Percentiles rank a stretch among this genome's conserved stretches.
phyloP scores from a whole-genome alignment of 1,140 invertebrate species.

The Cephus cinctus region DNA sequence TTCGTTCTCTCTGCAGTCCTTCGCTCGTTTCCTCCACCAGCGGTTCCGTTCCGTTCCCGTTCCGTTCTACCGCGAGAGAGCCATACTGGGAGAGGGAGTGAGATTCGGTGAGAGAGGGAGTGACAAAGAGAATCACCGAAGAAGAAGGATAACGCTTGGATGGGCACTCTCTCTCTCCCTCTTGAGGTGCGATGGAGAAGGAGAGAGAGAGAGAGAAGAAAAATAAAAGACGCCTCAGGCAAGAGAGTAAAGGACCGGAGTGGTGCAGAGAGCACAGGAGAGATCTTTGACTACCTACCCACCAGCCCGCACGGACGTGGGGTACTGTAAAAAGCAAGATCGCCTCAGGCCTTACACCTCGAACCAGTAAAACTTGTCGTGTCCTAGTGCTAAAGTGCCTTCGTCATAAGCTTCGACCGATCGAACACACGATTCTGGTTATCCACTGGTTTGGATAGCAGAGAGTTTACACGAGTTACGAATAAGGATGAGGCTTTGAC shows the following conservation, averaged over 20 bases:
- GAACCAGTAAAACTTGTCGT: constrained; percentile 55
- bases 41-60: too few species aligned
- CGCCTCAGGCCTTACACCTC: constrained; percentile 51
- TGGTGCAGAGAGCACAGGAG: constrained; percentile 11
- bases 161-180: constrained; percentile 17
- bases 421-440: neutral
- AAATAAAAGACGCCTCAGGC: neutral
- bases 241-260: constrained; percentile 16
- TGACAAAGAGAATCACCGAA: too few species aligned
- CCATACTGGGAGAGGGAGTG: too few species aligned
- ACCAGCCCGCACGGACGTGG: constrained; percentile 30
- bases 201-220: constrained; percentile 21
- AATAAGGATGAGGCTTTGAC: too few species aligned
- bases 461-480: too few species aligned
- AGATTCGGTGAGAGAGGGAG: too few species aligned
- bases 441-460: too few species aligned
- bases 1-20: too few species aligned
- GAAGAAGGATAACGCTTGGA: too few species aligned
- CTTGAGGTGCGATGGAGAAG: neutral
- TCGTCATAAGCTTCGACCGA: constrained; percentile 7
- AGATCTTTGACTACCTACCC: constrained; percentile 39
- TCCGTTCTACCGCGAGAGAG: constrained; percentile 40
- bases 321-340: constrained; percentile 46
- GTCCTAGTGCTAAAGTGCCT: constrained; percentile 36
- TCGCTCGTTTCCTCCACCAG: too few species aligned